Conservation (phyloP, 2,797 vertebrate genomes). For the Novumbra hubbsi region DNA sequence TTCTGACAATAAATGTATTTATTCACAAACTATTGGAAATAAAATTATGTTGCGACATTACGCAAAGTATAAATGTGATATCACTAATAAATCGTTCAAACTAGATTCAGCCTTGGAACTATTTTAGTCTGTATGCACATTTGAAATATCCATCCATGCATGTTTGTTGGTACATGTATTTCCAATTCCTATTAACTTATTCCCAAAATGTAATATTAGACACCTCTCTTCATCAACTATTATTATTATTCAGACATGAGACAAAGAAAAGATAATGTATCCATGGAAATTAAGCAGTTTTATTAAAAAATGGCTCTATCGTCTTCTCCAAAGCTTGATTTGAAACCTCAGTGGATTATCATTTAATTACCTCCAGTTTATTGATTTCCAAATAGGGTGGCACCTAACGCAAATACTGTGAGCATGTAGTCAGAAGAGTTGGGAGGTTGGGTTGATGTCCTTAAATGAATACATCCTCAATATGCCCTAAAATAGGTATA, state of each 20-base stretch:
- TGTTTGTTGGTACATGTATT: no score
- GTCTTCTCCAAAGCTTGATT: background rate
- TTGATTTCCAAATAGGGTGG: background rate
- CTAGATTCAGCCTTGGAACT: background rate
- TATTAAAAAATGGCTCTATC: background rate
- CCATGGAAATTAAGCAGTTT: background rate
- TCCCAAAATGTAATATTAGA: background rate
- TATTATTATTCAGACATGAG: background rate
- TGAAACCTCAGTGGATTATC: background rate
- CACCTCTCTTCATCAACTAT: background rate
- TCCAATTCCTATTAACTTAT: background rate
- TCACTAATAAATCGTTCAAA: conserved; percentile 8
- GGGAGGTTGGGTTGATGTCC: background rate
- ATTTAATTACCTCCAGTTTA: background rate
- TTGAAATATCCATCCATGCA: background rate
- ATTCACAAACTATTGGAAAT: no score
- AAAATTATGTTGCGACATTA: background rate
- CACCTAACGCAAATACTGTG: background rate
- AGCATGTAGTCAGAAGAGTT: background rate
- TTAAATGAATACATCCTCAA: no score
- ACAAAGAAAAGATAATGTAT: background rate
- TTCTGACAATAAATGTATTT: no score
- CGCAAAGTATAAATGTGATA: background rate
- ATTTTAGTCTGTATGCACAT: background rate
- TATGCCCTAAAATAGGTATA: no score